Conservation (phyloP, 2,797 vertebrate species). For the Eremophila alpestris region DNA sequence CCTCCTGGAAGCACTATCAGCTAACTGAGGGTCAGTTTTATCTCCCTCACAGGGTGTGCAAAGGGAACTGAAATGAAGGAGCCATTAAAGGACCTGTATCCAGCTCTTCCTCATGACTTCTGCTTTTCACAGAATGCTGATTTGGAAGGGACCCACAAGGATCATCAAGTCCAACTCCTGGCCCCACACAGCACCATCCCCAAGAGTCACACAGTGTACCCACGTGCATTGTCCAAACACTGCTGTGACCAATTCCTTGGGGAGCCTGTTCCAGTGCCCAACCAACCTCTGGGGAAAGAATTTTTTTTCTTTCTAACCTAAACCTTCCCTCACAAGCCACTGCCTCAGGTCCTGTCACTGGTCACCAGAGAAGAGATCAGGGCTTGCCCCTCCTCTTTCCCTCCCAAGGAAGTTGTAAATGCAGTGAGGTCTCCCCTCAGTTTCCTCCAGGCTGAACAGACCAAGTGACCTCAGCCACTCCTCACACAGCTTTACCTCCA, state of each 20-base stretch:
- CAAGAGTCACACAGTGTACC: not conserved
- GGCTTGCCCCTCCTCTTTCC: not conserved
- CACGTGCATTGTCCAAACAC: rapidly evolving
- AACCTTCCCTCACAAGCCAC: not conserved
- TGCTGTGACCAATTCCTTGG: too few relatives aligned
- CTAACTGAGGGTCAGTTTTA: not conserved
- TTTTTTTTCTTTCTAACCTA: not conserved
- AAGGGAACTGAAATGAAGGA: not conserved
- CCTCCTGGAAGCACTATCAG: rapidly evolving
- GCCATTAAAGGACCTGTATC: not conserved
- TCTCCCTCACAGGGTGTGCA: not conserved
- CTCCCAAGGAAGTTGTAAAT: rapidly evolving
- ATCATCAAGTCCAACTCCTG: not conserved
- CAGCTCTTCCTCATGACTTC: not conserved
- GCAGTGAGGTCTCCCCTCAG: not conserved
- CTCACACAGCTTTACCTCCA: rapidly evolving
- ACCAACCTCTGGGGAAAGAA: not conserved
- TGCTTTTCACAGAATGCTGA: not conserved
- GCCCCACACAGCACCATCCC: not conserved
- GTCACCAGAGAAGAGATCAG: not conserved
- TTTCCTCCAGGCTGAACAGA: not conserved
- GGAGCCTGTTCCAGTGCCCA: not conserved
- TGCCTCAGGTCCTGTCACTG: not conserved
- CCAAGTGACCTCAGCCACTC: not conserved
- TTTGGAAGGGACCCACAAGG: not conserved